Base-by-base conservation (phyloP, 1,140 invertebrate species). In the Pogonomyrmex barbatus region DNA sequence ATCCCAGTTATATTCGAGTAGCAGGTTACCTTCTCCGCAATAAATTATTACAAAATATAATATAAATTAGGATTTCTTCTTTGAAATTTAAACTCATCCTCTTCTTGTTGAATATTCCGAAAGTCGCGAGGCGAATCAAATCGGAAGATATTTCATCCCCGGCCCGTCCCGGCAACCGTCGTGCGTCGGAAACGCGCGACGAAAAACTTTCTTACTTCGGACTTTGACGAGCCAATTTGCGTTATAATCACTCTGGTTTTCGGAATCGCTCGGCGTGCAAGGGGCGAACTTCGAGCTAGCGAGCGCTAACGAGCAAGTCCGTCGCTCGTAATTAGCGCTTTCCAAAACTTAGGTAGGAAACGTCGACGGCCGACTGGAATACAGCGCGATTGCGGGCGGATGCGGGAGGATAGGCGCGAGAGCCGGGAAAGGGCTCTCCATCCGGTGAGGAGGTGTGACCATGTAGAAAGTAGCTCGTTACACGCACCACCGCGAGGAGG, bases 391-490 rank as follows among this genome's bases (percentile, higher is more conserved):
- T 62, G 33, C 68, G n/a, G 36, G 10, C 12, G 36, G 67, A 71
- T 58, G 47, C 36, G 24, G 12, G n/a, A 54, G 12, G n/a, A 54
- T 68, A 71, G 47, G 67, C 76, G 62, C 33, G 62, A 39, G 33
- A 85, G 33, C 54, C 12, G 36, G 36, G 85, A 71, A 42, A 33
- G 14, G 87, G 63, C 78, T 86, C 65, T 63, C n/a, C 79, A 62
- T 30, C 39, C 9, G 42, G 58, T 24, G 65, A 83, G 56, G 65
- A 83, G 56, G 6, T 71, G 82, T 65, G 83, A 63, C 36, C 84
- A 83, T 77, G 81, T 85, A 88, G 68, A 87, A 89, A 91, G 84
- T 87, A 91, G 63, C 88, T 91, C 91, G 87, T 93, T 92, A 93
- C 84, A 88, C 52, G 75, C 70, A 47, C 56, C 77, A 77, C 36